A percentile compares a stretch with the other conserved stretches of the same genome.
phyloP scores from a whole-genome alignment of 2,113 vertebrate species.

The Eidolon helvum region DNA sequence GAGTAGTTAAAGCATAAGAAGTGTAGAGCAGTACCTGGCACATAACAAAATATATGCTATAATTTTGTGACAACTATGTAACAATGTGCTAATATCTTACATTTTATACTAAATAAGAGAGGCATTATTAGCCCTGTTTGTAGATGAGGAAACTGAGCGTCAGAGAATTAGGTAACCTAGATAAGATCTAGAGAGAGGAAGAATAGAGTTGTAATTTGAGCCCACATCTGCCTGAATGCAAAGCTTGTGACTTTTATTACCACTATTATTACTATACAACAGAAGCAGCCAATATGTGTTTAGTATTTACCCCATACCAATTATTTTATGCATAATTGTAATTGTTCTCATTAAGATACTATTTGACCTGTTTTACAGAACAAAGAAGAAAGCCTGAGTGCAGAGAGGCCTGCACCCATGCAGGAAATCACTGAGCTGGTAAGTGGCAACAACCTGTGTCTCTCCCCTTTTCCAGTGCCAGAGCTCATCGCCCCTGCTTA shows the following conservation, averaged over 20 bases:
- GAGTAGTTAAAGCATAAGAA: not conserved
- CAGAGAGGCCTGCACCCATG: not conserved
- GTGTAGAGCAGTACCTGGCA: not conserved
- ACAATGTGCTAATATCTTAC: not conserved
- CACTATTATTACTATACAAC: not conserved
- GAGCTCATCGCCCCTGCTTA: not conserved
- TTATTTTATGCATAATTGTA: not conserved
- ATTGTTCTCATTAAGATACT: not conserved
- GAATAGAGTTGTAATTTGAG: not conserved
- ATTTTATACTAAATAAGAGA: not conserved
- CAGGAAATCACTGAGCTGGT: not conserved
- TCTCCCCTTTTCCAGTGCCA: not conserved
- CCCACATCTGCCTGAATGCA: not conserved
- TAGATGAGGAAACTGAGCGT: not conserved
- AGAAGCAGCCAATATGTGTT: not conserved
- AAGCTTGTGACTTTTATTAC: not conserved
- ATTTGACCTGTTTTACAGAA: not conserved
- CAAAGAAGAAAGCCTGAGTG: not conserved
- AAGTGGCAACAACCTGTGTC: not conserved
- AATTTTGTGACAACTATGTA: not conserved
- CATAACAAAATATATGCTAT: not conserved
- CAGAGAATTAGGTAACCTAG: not conserved
- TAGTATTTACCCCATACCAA: not conserved
- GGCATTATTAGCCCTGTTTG: not conserved
- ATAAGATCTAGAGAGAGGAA: not conserved